Conservation (phyloP, 2,797 vertebrate genomes). For the Sebastiscus albofasciatus region DNA sequence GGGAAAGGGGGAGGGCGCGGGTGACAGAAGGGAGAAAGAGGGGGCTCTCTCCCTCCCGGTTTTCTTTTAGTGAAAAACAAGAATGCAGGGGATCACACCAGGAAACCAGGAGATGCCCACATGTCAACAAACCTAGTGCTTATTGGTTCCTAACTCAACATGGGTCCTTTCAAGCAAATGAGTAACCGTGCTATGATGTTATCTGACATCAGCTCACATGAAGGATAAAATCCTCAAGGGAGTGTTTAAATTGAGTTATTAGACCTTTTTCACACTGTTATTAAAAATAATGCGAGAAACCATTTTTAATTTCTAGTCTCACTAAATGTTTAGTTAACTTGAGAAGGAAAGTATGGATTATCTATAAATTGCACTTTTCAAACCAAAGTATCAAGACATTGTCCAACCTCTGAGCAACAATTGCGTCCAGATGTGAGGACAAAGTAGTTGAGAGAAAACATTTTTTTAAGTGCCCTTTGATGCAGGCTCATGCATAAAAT, state of each 20-base stretch:
- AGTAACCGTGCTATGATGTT: conserved; percentile 39
- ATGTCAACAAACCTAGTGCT: conserved; percentile 67
- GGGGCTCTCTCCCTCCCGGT: conserved; percentile 31
- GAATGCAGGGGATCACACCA: conserved; percentile 72
- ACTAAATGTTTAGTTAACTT: conserved; percentile 26
- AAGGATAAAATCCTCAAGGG: conserved; percentile 7
- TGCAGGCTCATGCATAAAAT: conserved; percentile 72
- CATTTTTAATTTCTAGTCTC: background rate
- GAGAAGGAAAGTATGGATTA: conserved; percentile 37
- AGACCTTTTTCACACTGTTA: background rate
- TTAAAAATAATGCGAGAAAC: background rate
- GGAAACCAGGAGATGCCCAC: conserved; percentile 75
- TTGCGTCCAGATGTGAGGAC: conserved; percentile 84
- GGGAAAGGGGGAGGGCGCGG: conserved; percentile 48
- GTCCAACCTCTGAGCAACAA: conserved; percentile 77
- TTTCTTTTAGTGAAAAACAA: conserved; percentile 66
- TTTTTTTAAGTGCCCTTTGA: conserved; percentile 70
- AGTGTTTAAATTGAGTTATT: conserved; percentile 16
- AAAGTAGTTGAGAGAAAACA: conserved; percentile 58
- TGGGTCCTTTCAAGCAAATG: conserved; percentile 52
- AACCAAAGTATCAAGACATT: conserved; percentile 45
- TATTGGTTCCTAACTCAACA: conserved; percentile 57
- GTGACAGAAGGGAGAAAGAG: conserved; percentile 67
- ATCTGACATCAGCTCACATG: conserved; percentile 49
- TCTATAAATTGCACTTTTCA: conserved; percentile 48